Conservation (phyloP, 2,113 vertebrate species). For the Sinocyclocheilus rhinocerous region DNA sequence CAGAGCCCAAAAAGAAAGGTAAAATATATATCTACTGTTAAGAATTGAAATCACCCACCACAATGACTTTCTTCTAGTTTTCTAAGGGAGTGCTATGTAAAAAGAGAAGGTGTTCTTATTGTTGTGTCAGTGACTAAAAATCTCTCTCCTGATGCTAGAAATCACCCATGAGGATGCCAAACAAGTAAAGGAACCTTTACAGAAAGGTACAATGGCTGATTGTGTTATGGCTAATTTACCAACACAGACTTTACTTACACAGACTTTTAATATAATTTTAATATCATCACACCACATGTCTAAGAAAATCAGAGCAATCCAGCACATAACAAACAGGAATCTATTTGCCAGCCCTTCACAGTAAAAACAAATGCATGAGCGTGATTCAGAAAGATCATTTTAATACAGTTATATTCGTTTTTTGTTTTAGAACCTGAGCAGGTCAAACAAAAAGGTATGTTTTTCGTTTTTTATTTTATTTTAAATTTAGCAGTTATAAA, state of each 20-base stretch:
- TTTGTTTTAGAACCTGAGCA: conserved; percentile 60
- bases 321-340: background rate
- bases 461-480: background rate
- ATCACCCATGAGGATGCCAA: conserved; percentile 32
- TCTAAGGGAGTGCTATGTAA: background rate
- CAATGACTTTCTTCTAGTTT: too few species aligned
- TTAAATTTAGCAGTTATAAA: background rate
- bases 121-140: background rate
- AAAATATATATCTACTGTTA: background rate
- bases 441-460: conserved; percentile 64
- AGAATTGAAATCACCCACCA: background rate
- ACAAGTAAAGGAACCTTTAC: conserved; percentile 37
- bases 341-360: background rate
- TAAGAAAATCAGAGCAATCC: background rate
- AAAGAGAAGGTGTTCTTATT: background rate
- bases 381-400: background rate
- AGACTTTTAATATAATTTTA: background rate
- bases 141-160: conserved; percentile 20
- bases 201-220: conserved; percentile 38
- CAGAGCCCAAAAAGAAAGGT: conserved; percentile 52
- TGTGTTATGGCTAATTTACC: background rate
- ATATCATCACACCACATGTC: background rate
- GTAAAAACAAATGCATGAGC: background rate
- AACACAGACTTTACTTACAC: background rate
- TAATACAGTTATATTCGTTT: background rate